Conservation (phyloP, 2,888 invertebrate species). For the Stomorhina lunata region DNA sequence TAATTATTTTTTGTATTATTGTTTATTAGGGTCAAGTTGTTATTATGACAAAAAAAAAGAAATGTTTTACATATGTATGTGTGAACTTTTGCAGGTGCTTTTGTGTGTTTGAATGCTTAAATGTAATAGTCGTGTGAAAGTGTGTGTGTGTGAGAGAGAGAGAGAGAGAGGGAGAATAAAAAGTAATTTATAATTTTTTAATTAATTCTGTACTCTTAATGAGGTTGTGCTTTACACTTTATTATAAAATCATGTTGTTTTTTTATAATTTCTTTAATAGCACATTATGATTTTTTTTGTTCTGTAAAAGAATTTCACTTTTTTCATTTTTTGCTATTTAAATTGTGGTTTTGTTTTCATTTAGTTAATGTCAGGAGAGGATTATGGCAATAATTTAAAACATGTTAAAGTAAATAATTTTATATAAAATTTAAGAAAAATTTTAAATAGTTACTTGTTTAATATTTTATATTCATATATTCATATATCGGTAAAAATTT, state of each 20-base stretch:
- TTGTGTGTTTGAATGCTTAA: too few species aligned
- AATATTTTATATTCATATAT: too few species aligned
- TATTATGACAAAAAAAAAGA: not conserved
- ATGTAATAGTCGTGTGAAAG: too few species aligned
- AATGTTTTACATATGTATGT: not conserved
- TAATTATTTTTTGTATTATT: slow-evolving; percentile 6
- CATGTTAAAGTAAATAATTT: not conserved
- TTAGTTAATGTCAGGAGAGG: slow-evolving; percentile 24
- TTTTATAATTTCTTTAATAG: slow-evolving; percentile 7
- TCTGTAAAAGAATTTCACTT: not conserved
- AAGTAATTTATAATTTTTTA: slow-evolving; percentile 51
- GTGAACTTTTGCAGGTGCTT: not conserved
- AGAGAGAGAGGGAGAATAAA: not conserved
- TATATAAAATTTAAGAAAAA: not conserved
- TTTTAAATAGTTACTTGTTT: too few species aligned
- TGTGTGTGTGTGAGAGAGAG: not conserved
- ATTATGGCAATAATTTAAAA: not conserved
- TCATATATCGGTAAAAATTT: too few species aligned
- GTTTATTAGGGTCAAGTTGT: slow-evolving; percentile 53
- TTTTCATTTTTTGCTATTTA: slow-evolving; percentile 6
- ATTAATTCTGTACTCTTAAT: slow-evolving; percentile 57
- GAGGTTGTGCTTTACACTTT: slow-evolving; percentile 51
- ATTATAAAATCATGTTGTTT: slow-evolving; percentile 42
- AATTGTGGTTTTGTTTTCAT: slow-evolving; percentile 5
- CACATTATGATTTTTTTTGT: not conserved